Conservation (phyloP, 2,113 vertebrate genomes). For the Ictidomys tridecemlineatus region DNA sequence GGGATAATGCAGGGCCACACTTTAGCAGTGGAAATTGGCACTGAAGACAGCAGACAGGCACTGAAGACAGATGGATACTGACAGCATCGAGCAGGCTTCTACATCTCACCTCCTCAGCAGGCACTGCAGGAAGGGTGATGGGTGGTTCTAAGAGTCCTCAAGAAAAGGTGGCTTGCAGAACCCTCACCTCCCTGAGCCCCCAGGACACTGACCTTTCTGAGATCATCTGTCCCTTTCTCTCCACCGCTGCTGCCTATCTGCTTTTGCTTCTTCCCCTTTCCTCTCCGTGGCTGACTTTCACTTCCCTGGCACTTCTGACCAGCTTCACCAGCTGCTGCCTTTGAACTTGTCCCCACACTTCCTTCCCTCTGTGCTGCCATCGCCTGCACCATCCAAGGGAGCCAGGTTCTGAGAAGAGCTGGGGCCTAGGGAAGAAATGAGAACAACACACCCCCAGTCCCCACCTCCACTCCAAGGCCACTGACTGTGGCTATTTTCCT, state of each 20-base stretch:
- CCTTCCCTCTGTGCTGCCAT: not conserved
- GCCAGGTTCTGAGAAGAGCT: not conserved
- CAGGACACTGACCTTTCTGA: not conserved
- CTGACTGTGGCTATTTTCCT: not conserved
- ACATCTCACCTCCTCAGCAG: not conserved
- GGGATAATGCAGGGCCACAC: not conserved
- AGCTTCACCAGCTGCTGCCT: slow-evolving; percentile 34
- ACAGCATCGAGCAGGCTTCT: not conserved
- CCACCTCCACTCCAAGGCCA: not conserved
- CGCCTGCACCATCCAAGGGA: not conserved
- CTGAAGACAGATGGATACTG: not conserved
- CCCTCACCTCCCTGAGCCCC: not conserved
- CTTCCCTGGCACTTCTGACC: slow-evolving; percentile 32
- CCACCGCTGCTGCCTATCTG: not conserved
- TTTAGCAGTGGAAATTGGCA: not conserved
- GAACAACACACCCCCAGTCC: not conserved
- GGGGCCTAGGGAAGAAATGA: not conserved
- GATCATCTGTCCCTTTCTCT: not conserved
- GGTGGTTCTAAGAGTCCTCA: not conserved
- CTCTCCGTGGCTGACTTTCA: slow-evolving; percentile 51
- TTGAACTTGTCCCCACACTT: not conserved
- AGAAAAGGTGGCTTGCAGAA: not conserved
- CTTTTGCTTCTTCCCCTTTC: slow-evolving; percentile 49
- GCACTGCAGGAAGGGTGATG: fast-evolving
- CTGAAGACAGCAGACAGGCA: not conserved